Base-by-base conservation (phyloP, 2,797 vertebrate species). In the Leptatherina wallacei region DNA sequence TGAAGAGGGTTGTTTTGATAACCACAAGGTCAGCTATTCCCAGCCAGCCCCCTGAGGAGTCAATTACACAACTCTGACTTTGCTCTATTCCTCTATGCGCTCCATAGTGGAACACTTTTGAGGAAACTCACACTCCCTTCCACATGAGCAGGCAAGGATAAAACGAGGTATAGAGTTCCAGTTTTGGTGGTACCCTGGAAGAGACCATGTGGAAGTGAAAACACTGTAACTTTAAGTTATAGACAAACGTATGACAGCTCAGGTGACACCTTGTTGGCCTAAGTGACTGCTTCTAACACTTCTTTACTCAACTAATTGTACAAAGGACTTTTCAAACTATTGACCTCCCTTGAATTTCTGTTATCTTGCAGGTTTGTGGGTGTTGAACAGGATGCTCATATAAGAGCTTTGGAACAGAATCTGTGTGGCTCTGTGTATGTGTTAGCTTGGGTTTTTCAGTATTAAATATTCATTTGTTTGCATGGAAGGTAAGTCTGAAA, bases 1-100 rank as follows among this genome's bases (percentile, higher is more conserved):
- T 13, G 72, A 88, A 66, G 81, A 89, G 82, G 71, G 75, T 82
- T 93, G 92, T 93, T 93, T 92, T 88, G 91, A 92, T 93, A 93
- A 93, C 91, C 76, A 75, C 86, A 89, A 92, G 93, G 92, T 92
- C 92, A 82, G 85, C 91, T 93, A 94, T 94, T 94, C 91, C 80
- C 77, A 87, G 92, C 88, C 69, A 49, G 82, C 85, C 91, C 24
- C 85, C 86, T 33, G 71, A 88, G 91, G 91, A 93, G 90, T 92
- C 83, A 81, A 88, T 94, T 93, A 91, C 91, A 91, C 88, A 90
- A 89, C 90, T 91, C 84, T 87, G 85, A 92, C 89, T 91, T 92
- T 91, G 87, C 88, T 90, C 87, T 69, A 65, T 80, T 85, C 73
- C 65, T 84, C 78, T 63, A 63, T 79, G 81, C 6, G 76, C 77